These are phyloP conservation scores for Oryzias dopingdopingensis DNA, from an alignment of 2,797 vertebrate genomes.

Conservation along the genomic window DNA sequence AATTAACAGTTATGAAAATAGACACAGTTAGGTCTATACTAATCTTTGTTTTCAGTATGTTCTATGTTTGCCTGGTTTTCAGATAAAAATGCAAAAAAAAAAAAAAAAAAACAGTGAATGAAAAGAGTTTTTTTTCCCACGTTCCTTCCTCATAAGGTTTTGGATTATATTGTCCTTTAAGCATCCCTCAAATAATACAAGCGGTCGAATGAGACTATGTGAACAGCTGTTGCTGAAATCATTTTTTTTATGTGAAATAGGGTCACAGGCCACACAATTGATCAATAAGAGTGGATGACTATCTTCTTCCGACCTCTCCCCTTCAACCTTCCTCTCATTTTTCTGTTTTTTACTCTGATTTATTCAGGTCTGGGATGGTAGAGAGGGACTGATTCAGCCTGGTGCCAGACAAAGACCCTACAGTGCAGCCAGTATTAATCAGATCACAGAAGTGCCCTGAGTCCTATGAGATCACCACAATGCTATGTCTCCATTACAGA, in stretches of 20 bases:
- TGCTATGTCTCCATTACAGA: constrained; percentile 74
- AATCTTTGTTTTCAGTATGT: too few relatives aligned
- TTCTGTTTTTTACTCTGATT: constrained; percentile 48
- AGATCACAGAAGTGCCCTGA: constrained; percentile 67
- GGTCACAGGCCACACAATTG: constrained; percentile 39
- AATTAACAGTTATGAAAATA: too few relatives aligned
- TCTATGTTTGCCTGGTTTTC: too few relatives aligned
- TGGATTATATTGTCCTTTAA: too few relatives aligned
- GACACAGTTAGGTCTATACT: too few relatives aligned
- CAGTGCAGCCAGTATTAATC: constrained; percentile 66
- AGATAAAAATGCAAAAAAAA: too few relatives aligned
- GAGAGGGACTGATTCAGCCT: constrained; percentile 70
- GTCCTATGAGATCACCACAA: constrained; percentile 77
- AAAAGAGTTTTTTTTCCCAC: too few relatives aligned
- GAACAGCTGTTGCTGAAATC: constrained; percentile 10
- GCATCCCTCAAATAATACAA: too few relatives aligned
- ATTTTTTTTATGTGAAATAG: constrained; percentile 24
- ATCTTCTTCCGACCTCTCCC: constrained; percentile 14
- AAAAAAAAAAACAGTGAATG: too few relatives aligned
- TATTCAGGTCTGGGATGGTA: constrained; percentile 59
- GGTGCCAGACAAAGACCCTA: constrained; percentile 73
- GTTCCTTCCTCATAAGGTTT: too few relatives aligned
- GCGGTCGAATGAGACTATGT: too few relatives aligned
- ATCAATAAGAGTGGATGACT: constrained; percentile 31
- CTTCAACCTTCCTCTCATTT: constrained; percentile 38